Conservation (phyloP, 2,113 vertebrate genomes). For the Pollachius pollachius region DNA sequence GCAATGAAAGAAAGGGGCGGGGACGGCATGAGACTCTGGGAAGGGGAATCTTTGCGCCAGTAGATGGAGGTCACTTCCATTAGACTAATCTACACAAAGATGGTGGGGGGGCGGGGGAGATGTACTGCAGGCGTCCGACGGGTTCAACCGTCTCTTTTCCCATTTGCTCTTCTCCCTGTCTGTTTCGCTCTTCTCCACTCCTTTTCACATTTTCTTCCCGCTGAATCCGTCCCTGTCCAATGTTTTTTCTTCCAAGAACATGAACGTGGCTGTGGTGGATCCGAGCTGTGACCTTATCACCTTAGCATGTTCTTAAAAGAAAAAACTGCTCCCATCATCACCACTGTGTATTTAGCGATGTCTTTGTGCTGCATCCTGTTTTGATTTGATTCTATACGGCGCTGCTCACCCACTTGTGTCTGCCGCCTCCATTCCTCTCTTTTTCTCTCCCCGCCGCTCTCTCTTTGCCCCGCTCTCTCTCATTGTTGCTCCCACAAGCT, state of each 20-base stretch:
- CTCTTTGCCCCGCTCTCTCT: neutral
- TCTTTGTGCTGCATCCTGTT: neutral
- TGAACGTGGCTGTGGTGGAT: no score
- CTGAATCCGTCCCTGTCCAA: neutral
- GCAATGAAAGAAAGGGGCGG: neutral
- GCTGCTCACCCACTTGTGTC: neutral
- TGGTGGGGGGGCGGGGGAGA: slow-evolving; percentile 9
- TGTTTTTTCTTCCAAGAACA: no score
- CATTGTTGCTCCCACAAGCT: neutral
- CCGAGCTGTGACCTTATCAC: no score
- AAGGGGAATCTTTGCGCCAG: slow-evolving; percentile 28
- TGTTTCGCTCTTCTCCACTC: neutral
- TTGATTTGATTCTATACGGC: neutral
- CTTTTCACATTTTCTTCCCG: neutral
- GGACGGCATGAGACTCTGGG: slow-evolving; percentile 5
- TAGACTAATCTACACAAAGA: slow-evolving; percentile 34
- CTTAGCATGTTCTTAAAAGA: no score
- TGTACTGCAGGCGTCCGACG: slow-evolving; percentile 21
- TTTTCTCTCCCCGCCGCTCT: neutral
- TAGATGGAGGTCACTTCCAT: slow-evolving; percentile 52
- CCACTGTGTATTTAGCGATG: neutral
- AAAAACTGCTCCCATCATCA: neutral
- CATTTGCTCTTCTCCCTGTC: neutral
- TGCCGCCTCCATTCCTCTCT: neutral
- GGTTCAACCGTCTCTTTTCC: neutral